Evolutionary conservation across 2,888 invertebrate species (phyloP), one percentile per base, ranked within the genome.

Genomic region (Crocallis elinguaria): DNA sequence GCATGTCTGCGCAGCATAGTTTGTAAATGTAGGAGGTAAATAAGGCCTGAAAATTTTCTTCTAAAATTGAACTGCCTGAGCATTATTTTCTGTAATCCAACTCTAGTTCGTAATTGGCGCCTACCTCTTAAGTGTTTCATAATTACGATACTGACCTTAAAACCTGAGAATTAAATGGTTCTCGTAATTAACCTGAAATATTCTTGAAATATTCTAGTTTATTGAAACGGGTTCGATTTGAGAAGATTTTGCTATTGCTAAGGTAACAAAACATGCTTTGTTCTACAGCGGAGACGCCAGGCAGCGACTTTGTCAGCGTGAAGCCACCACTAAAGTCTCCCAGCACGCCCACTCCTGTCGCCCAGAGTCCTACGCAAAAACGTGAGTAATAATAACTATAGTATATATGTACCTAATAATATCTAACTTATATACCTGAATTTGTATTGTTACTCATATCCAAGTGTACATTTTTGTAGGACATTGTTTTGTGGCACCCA

Each of bases 291-390:
- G 83, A 79, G 64, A 57, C 76, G 69, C 69, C 75, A 52, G 49
- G 69, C 64, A 58, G 42, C 69, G 80, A 84, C 60, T 75, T 73
- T 66, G 68, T 79, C 57, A 60, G 71, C 51, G 66, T 70, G 46
- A 84, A 82, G 62, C 83, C 85, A 51, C 81, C 83, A 30, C 66
- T 82, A 61, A 74, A 54, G 33, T 29, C 38, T 11, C 38, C 48
- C 25, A 37, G 62, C 60, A 66, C 81, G 23, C 72, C 76, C 33
- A 68, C 74, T 49, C 65, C 74, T 16, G 67, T 62, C 46, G 60
- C 65, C 53, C 66, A 66, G 57, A 77, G 77, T 60, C 78, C 81
- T 12, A 65, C 78, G 45, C 68, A 71, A 65, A 86, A 82, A 84
- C 84, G 88, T 88, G 72, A 17, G 25, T 46, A 29, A 3, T 19